These are phyloP conservation scores for Eulemur coronatus DNA, from an alignment of 2,797 vertebrate species.

Conservation along the genomic window DNA sequence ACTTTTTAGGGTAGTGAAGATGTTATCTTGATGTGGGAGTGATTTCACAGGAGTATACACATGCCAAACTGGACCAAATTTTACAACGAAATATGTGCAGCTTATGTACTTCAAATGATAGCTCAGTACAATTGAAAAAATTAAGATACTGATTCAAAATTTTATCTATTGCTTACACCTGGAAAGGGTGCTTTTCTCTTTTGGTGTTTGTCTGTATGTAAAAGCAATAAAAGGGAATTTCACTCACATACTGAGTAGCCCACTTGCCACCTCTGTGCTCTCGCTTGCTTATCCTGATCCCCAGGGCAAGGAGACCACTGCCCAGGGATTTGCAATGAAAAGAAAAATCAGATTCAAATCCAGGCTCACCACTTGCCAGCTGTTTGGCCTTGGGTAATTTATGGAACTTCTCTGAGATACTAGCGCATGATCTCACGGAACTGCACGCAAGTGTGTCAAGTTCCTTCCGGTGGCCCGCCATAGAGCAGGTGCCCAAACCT, in stretches of 20 bases:
- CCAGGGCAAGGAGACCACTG: not conserved
- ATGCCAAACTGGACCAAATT: not conserved
- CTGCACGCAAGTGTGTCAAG: rapidly evolving
- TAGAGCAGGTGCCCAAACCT: too few species aligned
- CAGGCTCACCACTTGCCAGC: not conserved
- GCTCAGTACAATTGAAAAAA: not conserved
- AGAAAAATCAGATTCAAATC: not conserved
- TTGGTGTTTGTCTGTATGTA: not conserved
- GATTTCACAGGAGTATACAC: not conserved
- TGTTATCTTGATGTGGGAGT: not conserved
- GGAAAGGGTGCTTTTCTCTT: not conserved
- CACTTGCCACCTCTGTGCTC: rapidly evolving
- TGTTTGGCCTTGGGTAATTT: not conserved
- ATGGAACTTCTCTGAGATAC: not conserved
- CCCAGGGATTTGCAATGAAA: not conserved
- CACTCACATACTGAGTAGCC: too few species aligned
- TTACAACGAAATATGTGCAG: not conserved
- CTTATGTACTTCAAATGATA: not conserved
- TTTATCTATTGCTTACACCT: not conserved
- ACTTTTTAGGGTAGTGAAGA: not conserved
- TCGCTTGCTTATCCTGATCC: not conserved
- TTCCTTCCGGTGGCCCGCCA: rapidly evolving
- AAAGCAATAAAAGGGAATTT: not conserved
- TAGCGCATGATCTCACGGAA: not conserved
- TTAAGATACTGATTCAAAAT: not conserved